These are phyloP conservation scores for Emydura subglobosa DNA, from an alignment of 2,113 vertebrate genomes.

Conservation along the genomic window DNA sequence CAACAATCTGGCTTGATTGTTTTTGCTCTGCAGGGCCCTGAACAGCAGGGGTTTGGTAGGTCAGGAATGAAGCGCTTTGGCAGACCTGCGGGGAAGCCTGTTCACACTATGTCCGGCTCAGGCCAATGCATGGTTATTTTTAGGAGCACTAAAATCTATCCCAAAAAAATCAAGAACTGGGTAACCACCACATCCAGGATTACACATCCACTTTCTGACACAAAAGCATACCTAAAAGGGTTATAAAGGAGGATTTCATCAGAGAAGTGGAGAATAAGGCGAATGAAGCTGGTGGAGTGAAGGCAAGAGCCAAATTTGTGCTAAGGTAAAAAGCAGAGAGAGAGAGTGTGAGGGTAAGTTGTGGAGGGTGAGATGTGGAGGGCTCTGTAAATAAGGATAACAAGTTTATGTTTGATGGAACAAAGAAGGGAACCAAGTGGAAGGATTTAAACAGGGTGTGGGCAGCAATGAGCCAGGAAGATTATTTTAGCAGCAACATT, in stretches of 20 bases:
- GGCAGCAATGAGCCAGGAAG: not conserved
- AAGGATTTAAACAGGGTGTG: not conserved
- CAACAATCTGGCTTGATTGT: not conserved
- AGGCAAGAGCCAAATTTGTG: too few relatives aligned
- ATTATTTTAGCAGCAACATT: not conserved
- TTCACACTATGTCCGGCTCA: not conserved
- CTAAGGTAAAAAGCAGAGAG: not conserved
- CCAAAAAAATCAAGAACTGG: not conserved
- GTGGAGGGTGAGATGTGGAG: rapidly evolving
- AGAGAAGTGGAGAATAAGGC: not conserved
- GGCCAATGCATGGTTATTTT: not conserved
- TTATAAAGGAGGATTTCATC: not conserved
- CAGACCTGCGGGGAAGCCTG: not conserved
- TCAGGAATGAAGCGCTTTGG: not conserved
- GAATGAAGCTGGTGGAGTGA: not conserved
- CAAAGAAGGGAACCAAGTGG: not conserved
- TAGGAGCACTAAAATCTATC: not conserved
- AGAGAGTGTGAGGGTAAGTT: rapidly evolving
- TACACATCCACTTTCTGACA: not conserved
- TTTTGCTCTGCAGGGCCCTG: not conserved
- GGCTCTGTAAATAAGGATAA: rapidly evolving
- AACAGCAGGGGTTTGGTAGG: not conserved
- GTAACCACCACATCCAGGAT: not conserved
- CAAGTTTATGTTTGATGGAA: not conserved
- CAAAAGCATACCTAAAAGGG: not conserved